Conservation (phyloP, 2,797 vertebrate genomes). For the Australoheros facetus region DNA sequence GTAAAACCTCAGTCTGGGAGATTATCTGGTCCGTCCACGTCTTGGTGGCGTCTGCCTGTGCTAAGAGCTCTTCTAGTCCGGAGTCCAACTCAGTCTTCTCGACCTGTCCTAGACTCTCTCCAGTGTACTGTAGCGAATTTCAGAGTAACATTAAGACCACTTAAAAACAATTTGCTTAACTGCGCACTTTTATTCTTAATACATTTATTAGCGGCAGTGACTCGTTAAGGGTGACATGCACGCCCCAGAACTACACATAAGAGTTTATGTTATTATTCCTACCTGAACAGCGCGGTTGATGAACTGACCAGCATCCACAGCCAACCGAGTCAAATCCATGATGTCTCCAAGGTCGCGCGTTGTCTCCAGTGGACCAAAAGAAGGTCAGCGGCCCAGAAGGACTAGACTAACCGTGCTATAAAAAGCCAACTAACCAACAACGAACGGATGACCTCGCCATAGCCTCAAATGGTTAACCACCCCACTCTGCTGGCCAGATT, state of each 20-base stretch:
- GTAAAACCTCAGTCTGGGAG: slow-evolving; percentile 92
- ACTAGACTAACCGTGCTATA: not conserved
- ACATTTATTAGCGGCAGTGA: not conserved
- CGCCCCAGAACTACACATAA: not conserved
- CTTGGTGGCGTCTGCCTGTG: slow-evolving; percentile 90
- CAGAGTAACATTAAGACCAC: slow-evolving; percentile 3
- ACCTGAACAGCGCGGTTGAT: slow-evolving; percentile 93
- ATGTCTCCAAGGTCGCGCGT: slow-evolving; percentile 53
- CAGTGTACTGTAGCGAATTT: slow-evolving; percentile 85
- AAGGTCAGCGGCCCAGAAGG: not conserved
- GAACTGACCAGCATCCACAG: slow-evolving; percentile 91
- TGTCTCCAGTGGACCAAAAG: not conserved
- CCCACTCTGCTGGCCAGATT: slow-evolving; percentile 1
- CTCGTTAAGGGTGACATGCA: not conserved
- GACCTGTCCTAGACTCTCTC: slow-evolving; percentile 92
- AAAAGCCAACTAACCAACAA: not conserved
- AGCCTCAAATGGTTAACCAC: not conserved
- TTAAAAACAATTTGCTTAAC: not conserved
- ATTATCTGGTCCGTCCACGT: slow-evolving; percentile 92
- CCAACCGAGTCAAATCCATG: slow-evolving; percentile 93
- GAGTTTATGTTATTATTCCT: slow-evolving; percentile 1
- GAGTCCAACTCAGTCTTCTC: slow-evolving; percentile 92
- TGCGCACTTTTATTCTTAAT: not conserved
- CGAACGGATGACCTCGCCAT: slow-evolving; percentile 21
- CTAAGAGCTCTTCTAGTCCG: slow-evolving; percentile 90